Evolutionary conservation across 2,113 vertebrate species (phyloP), one percentile per base, ranked within the genome.

Genomic region (Ailurus styani): DNA sequence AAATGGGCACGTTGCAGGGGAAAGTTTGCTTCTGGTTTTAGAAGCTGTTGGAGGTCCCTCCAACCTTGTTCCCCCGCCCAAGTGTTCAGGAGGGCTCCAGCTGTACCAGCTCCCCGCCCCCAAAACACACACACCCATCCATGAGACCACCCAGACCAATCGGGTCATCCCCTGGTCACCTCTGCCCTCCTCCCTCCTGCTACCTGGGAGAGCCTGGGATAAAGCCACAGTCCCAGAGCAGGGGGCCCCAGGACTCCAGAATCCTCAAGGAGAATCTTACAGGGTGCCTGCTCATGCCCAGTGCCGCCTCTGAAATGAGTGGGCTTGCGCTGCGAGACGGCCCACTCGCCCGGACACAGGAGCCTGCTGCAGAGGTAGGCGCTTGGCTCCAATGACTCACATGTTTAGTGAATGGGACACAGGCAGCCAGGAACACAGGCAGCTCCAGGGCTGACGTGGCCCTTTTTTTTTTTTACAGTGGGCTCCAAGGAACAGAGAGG

Each of bases 1-100:
- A 8, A 3, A 2, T 3, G 6, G 72, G 62, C 60, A 57, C 70
- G n/a, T 0, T 0, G 8, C 31, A 37, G 20, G 8, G 62, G 6
- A 55, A 57, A 12, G 1, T 3, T 72, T 47, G 37, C 25, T 68
- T 86, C 3, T 11, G 64, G 64, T 27, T 82, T 14, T 1, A 57
- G 54, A 94, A 23, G 52, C 54, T 73, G 40, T 0, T 10, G n/a
- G 25, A 25, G 73, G 9, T 60, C 25, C 47, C 25, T 40, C 47
- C 40, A 20, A 29, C 50, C 17, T 62, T 54, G 27, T 18, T 54
- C 25, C 7, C 68, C 54, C 21, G 47, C 54, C 85, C 78, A 21
- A 0, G 7, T 29, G 79, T 87, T 37, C 64, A 54, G 11, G 9
- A 72, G 14, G 37, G 31, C 31, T 57, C 31, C 85, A 13, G 25